Conservation (phyloP, 2,797 vertebrate species). For the Trachops cirrhosus region DNA sequence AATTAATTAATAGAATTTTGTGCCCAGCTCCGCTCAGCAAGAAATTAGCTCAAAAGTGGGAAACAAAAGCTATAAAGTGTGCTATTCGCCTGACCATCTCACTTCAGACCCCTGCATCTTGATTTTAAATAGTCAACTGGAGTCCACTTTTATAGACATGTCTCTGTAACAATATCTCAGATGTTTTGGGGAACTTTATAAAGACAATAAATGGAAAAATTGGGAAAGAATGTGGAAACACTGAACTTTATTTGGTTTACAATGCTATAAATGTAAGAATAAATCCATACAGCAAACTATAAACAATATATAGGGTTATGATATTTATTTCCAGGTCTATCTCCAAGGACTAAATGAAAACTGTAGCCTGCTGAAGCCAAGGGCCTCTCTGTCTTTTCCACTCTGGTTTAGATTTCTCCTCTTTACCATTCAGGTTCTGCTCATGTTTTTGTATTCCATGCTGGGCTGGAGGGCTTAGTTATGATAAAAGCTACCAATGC, state of each 20-base stretch:
- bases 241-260: not conserved
- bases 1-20: not conserved
- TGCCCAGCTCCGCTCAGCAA: not conserved
- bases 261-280: slow-evolving; percentile 10
- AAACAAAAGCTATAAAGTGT: not conserved
- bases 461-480: not conserved
- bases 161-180: slow-evolving; percentile 31
- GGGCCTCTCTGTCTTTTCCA: not conserved
- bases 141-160: not conserved
- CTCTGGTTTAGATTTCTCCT: not conserved
- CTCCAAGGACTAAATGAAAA: slow-evolving; percentile 37
- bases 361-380: not conserved
- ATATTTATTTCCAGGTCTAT: slow-evolving; percentile 32
- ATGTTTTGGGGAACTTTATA: slow-evolving; percentile 11
- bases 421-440: not conserved
- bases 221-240: not conserved
- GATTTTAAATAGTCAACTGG: slow-evolving; percentile 11
- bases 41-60: not conserved
- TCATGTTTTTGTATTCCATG: not conserved
- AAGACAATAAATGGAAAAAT: slow-evolving; percentile 33
- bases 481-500: not conserved
- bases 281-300: slow-evolving; percentile 3
- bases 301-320: slow-evolving; percentile 4
- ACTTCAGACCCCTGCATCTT: not conserved
- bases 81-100: not conserved